Evolutionary conservation across 2,888 invertebrate species (phyloP).

Genomic region (Drosophila borborema): DNA sequence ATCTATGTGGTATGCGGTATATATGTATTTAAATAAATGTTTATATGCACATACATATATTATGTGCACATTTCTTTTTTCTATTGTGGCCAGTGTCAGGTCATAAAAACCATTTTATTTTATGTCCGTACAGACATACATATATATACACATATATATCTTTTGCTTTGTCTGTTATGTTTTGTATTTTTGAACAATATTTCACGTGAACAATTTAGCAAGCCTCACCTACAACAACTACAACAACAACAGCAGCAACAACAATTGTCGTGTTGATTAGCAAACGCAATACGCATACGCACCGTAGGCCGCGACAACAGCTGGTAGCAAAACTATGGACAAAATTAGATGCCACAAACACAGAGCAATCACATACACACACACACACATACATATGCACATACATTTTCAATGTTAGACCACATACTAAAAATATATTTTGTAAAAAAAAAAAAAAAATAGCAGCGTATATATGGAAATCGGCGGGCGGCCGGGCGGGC

Average conservation of each 20-base stretch:
- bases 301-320: slow-evolving; percentile 45
- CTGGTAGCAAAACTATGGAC: slow-evolving; percentile 52
- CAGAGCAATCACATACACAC: slow-evolving; percentile 3
- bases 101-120: slow-evolving; percentile 26
- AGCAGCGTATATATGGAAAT: slow-evolving; percentile 25
- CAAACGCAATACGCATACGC: slow-evolving; percentile 56
- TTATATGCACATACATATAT: neutral
- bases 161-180: slow-evolving; percentile 8
- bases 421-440: slow-evolving; percentile 64
- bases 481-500: slow-evolving; percentile 34
- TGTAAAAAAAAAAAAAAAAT: slow-evolving; percentile 55
- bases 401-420: slow-evolving; percentile 71
- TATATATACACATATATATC: neutral
- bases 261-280: slow-evolving; percentile 26
- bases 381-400: neutral
- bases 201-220: slow-evolving; percentile 24
- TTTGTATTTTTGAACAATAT: slow-evolving; percentile 8
- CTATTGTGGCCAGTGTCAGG: slow-evolving; percentile 11
- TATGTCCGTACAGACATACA: slow-evolving; percentile 14
- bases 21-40: neutral
- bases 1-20: neutral
- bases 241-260: neutral
- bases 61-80: slow-evolving; percentile 10
- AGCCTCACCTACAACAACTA: slow-evolving; percentile 13
- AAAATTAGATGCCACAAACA: slow-evolving; percentile 54